Conservation (phyloP, 2,888 invertebrate genomes). For the Gandaritis pyraliata region DNA sequence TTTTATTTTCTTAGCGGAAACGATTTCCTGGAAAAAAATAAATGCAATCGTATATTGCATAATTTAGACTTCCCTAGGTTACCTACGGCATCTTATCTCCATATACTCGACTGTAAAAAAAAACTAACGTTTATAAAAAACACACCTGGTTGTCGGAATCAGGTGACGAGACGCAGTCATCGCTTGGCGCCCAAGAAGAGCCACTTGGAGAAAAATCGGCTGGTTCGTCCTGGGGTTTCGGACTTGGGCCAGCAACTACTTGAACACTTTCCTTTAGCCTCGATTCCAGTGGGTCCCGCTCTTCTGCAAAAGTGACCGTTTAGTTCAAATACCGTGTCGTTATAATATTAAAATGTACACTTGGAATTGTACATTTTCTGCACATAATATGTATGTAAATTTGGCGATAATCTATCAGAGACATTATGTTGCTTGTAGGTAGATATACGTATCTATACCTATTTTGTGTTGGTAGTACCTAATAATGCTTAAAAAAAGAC, state of each 20-base stretch:
- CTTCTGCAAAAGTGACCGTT: conserved; percentile 38
- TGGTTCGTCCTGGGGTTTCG: conserved; percentile 51
- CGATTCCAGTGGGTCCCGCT: conserved; percentile 46
- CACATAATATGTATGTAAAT: background rate
- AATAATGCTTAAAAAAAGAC: too few species aligned
- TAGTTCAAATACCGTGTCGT: background rate
- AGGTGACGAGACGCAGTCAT: conserved; percentile 53
- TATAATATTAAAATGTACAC: background rate
- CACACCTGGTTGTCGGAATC: conserved; percentile 53
- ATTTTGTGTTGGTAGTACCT: too few species aligned
- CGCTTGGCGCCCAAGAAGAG: conserved; percentile 70
- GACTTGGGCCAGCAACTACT: conserved; percentile 47
- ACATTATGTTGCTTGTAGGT: too few species aligned
- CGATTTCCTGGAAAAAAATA: conserved; percentile 44
- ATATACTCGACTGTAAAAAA: background rate
- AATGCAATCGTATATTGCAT: background rate
- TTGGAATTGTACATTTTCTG: too few species aligned
- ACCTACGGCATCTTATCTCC: too few species aligned
- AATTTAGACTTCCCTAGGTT: too few species aligned
- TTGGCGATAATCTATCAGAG: background rate
- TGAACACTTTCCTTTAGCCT: conserved; percentile 39
- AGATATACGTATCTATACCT: too few species aligned
- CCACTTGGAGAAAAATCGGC: conserved; percentile 65
- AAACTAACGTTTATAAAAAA: background rate
- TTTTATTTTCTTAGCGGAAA: conserved; percentile 50